A percentile compares a stretch with the other conserved stretches of the same genome.
These are phyloP conservation scores for Leuciscus idus DNA, from an alignment of 2,113 vertebrate species.

Conservation along the genomic window DNA sequence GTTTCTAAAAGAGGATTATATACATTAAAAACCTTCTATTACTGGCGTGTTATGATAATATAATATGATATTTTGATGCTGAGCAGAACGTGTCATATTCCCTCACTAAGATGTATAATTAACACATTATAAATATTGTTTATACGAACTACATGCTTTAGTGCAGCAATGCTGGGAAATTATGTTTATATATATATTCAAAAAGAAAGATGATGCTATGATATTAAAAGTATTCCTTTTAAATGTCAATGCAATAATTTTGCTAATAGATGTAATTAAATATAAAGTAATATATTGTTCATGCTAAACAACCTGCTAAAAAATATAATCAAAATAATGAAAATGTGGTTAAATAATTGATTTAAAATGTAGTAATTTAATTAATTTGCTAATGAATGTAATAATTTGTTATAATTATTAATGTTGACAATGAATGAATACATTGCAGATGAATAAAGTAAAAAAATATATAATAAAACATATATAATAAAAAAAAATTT, in stretches of 20 bases:
- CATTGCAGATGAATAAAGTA: too few species aligned
- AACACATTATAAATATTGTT: neutral
- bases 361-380: too few species aligned
- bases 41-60: neutral
- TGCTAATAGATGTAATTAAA: neutral
- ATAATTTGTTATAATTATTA: too few species aligned
- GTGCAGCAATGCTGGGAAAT: neutral
- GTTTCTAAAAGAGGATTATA: constrained; percentile 19
- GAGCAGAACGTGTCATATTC: neutral
- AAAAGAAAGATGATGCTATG: neutral
- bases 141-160: neutral
- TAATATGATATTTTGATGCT: neutral
- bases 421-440: too few species aligned
- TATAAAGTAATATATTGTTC: too few species aligned
- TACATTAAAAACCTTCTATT: neutral
- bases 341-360: too few species aligned
- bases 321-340: too few species aligned
- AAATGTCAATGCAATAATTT: neutral
- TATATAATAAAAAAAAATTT: too few species aligned
- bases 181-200: neutral
- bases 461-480: too few species aligned
- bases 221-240: neutral
- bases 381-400: too few species aligned
- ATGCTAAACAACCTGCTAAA: neutral
- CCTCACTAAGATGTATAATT: neutral